phyloP scores from a whole-genome alignment of 2,797 vertebrate species.

The Rhinatrema bivittatum region DNA sequence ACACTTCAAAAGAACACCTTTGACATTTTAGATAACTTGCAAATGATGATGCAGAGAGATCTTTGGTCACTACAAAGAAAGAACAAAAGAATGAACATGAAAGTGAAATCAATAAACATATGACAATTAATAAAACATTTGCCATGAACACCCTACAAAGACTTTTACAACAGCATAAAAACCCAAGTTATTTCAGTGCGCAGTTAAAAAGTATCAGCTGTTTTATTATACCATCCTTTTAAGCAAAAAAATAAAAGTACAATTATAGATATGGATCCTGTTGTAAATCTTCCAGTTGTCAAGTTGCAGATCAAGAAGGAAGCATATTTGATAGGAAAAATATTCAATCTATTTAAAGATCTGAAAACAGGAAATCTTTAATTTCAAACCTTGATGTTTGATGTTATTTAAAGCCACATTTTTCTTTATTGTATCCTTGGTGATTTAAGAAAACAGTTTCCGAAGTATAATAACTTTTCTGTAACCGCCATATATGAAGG shows the following conservation, averaged over 20 bases:
- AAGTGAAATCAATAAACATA: constrained; percentile 99
- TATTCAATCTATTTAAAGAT: constrained; percentile 19
- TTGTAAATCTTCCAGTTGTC: constrained; percentile 58
- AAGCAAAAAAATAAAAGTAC: constrained; percentile 54
- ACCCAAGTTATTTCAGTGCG: constrained; percentile 75
- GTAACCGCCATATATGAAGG: no score
- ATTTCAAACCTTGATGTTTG: no score
- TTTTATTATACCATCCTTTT: constrained; percentile 63
- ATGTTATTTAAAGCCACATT: no score
- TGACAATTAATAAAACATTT: constrained; percentile 99
- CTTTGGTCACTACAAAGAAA: constrained; percentile 99
- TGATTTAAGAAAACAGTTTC: no score
- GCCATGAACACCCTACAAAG: constrained; percentile 92
- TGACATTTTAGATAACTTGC: constrained; percentile 95
- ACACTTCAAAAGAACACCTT: constrained; percentile 98
- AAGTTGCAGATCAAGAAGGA: constrained; percentile 29
- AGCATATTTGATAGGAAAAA: constrained; percentile 21
- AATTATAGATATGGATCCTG: constrained; percentile 46
- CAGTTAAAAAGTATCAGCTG: constrained; percentile 69
- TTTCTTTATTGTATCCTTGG: no score
- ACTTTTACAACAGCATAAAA: constrained; percentile 79
- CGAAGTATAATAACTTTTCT: no score
- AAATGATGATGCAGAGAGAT: constrained; percentile 94
- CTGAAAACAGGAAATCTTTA: constrained; percentile 12
- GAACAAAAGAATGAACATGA: constrained; percentile 99